phyloP scores from a whole-genome alignment of 2,797 vertebrate genomes.

The Tamandua tetradactyla region DNA sequence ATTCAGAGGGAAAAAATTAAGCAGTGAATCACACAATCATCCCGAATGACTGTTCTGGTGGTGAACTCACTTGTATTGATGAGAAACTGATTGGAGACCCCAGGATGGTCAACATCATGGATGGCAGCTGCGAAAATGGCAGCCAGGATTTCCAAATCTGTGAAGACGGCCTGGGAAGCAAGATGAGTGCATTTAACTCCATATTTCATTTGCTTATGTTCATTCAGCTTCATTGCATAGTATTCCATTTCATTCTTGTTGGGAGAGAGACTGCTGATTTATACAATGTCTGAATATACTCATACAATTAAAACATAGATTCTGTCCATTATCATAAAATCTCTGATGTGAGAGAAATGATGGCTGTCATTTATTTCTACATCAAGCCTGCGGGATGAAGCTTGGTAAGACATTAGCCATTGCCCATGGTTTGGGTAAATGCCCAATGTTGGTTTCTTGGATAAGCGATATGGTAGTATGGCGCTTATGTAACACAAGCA shows the following conservation, averaged over 20 bases:
- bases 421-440: background rate
- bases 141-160: slow-evolving; percentile 97
- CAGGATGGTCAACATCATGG: slow-evolving; percentile 98
- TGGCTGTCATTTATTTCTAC: background rate
- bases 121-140: slow-evolving; percentile 98
- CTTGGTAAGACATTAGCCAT: background rate
- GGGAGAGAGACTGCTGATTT: background rate
- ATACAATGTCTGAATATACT: background rate
- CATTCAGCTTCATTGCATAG: background rate
- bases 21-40: slow-evolving; percentile 57
- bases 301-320: background rate
- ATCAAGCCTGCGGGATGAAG: background rate
- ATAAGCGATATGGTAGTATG: background rate
- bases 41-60: background rate
- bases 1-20: slow-evolving; percentile 56
- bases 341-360: background rate
- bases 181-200: background rate
- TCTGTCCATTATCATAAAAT: background rate
- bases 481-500: background rate
- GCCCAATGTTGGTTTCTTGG: background rate
- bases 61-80: slow-evolving; percentile 98
- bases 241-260: background rate
- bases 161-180: slow-evolving; percentile 94
- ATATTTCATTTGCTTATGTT: background rate
- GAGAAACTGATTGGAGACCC: slow-evolving; percentile 99